These are phyloP conservation scores for Saccopteryx leptura DNA, from an alignment of 2,113 vertebrate genomes.

Conservation along the genomic window DNA sequence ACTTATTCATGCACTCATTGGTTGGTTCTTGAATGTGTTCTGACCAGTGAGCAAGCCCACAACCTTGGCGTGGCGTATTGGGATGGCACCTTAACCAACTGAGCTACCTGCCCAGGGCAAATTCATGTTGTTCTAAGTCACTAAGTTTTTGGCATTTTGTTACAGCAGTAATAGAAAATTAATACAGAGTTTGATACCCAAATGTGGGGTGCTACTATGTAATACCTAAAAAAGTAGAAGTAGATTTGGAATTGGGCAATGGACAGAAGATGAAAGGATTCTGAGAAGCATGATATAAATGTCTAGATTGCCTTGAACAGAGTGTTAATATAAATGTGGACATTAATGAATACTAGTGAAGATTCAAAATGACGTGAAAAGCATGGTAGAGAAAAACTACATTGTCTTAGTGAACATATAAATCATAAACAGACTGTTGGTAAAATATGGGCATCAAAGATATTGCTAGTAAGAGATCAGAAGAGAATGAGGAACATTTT, in stretches of 20 bases:
- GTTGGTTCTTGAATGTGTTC: too few relatives aligned
- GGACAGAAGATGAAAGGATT: neutral
- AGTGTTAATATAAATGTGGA: neutral
- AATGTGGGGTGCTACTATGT: neutral
- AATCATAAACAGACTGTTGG: neutral
- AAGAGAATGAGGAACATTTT: neutral
- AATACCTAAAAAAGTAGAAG: neutral
- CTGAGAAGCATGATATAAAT: neutral
- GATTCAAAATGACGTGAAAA: neutral
- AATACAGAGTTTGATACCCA: neutral
- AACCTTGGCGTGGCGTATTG: too few relatives aligned
- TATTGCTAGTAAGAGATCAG: neutral
- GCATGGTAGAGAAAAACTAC: neutral
- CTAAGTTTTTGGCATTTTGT: neutral
- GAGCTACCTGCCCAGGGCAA: neutral
- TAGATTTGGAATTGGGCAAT: neutral
- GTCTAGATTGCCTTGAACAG: neutral
- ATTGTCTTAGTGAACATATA: neutral
- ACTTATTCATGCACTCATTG: too few relatives aligned
- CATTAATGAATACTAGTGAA: neutral
- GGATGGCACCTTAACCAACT: too few relatives aligned
- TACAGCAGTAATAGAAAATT: neutral
- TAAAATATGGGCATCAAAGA: neutral
- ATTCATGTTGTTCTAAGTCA: neutral
- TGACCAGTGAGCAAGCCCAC: too few relatives aligned